These are phyloP conservation scores for Cheilosia vernalis DNA, from an alignment of 2,888 invertebrate genomes.

Conservation along the genomic window DNA sequence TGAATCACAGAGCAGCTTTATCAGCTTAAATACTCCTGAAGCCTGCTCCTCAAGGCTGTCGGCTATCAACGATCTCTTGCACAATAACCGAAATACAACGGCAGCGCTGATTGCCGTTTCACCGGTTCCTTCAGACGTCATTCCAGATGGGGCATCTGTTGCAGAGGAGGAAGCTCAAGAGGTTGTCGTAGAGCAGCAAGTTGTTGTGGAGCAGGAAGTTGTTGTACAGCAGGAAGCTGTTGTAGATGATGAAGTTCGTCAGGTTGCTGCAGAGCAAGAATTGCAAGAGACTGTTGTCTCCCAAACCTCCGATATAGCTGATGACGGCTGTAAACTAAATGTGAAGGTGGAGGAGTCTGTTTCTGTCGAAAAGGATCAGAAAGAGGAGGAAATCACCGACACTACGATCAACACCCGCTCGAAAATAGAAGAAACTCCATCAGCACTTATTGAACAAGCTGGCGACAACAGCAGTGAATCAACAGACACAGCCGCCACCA, in stretches of 20 bases:
- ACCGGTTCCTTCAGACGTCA: conserved; percentile 10
- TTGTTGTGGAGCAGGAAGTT: no score
- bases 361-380: neutral
- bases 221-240: no score
- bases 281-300: conserved; percentile 3
- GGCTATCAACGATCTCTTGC: conserved; percentile 82
- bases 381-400: neutral
- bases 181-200: no score
- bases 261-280: neutral
- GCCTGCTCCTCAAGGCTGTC: conserved; percentile 81
- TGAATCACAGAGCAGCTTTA: conserved; percentile 77
- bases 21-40: conserved; percentile 79
- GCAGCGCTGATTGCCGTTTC: conserved; percentile 79
- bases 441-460: neutral
- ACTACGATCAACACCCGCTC: neutral
- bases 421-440: neutral
- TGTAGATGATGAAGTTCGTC: no score
- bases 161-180: neutral
- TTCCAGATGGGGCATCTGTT: neutral
- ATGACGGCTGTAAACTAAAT: neutral
- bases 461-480: neutral
- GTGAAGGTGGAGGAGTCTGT: neutral
- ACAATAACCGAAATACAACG: conserved; percentile 82
- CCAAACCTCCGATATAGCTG: neutral
- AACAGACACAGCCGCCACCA: neutral